These are phyloP conservation scores for Lonchura striata DNA, from an alignment of 2,113 vertebrate genomes.

Conservation along the genomic window DNA sequence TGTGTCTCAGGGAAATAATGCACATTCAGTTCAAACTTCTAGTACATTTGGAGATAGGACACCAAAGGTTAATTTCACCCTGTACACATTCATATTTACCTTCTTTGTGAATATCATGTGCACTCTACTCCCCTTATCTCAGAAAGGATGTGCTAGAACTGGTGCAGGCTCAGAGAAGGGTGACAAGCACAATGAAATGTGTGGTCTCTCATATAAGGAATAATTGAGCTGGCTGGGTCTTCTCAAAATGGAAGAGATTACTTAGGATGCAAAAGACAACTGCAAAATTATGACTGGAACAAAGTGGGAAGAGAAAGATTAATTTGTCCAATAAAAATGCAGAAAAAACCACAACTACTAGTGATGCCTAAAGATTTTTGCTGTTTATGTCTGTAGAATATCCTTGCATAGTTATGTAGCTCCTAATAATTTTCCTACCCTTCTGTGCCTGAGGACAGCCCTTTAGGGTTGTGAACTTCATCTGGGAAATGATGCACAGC, in stretches of 20 bases:
- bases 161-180: not conserved
- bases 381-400: not conserved
- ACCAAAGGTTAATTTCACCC: not conserved
- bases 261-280: not conserved
- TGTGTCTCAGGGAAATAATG: not conserved
- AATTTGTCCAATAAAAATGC: not conserved
- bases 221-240: not conserved
- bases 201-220: not conserved
- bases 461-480: constrained; percentile 70
- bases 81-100: not conserved
- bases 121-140: not conserved
- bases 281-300: not conserved
- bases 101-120: not conserved
- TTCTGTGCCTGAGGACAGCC: not conserved
- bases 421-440: not conserved
- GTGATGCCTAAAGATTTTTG: not conserved
- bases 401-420: no score
- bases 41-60: not conserved
- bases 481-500: constrained; percentile 77
- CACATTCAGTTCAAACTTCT: not conserved
- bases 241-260: not conserved
- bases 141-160: not conserved
- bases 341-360: not conserved
- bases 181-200: not conserved
- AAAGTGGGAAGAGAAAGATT: not conserved